Conservation (phyloP, 2,888 invertebrate genomes). For the Pherbina coryleti region DNA sequence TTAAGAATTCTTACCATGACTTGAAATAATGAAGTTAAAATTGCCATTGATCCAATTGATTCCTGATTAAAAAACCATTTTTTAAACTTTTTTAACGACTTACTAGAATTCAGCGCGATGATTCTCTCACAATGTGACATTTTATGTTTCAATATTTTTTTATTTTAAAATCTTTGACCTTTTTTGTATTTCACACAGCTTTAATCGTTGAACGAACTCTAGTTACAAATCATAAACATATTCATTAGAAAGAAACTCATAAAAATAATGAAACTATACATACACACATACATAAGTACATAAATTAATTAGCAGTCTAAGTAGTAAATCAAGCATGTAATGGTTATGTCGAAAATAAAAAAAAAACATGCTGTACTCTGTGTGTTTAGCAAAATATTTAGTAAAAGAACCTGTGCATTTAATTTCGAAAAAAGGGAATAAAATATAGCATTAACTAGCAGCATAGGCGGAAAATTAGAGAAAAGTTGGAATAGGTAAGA, state of each 20-base stretch:
- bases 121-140: too few relatives aligned
- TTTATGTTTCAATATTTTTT: too few relatives aligned
- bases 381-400: slow-evolving; percentile 44
- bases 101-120: background rate
- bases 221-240: slow-evolving; percentile 51
- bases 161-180: too few relatives aligned
- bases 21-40: too few relatives aligned
- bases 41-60: too few relatives aligned
- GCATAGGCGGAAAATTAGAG: background rate
- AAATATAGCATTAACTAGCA: background rate
- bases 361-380: slow-evolving; percentile 29
- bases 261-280: slow-evolving; percentile 32
- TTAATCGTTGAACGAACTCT: slow-evolving; percentile 64
- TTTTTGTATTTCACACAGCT: slow-evolving; percentile 55
- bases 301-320: slow-evolving; percentile 5
- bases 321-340: slow-evolving; percentile 1
- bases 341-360: background rate
- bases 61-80: too few relatives aligned
- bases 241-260: slow-evolving; percentile 40
- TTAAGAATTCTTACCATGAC: too few relatives aligned
- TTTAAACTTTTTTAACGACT: background rate
- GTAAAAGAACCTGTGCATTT: slow-evolving; percentile 32
- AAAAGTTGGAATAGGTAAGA: background rate
- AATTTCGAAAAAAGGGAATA: slow-evolving; percentile 33
- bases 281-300: slow-evolving; percentile 9